Conservation (phyloP, 2,797 vertebrate species). For the Hapalemur alaotrensis region DNA sequence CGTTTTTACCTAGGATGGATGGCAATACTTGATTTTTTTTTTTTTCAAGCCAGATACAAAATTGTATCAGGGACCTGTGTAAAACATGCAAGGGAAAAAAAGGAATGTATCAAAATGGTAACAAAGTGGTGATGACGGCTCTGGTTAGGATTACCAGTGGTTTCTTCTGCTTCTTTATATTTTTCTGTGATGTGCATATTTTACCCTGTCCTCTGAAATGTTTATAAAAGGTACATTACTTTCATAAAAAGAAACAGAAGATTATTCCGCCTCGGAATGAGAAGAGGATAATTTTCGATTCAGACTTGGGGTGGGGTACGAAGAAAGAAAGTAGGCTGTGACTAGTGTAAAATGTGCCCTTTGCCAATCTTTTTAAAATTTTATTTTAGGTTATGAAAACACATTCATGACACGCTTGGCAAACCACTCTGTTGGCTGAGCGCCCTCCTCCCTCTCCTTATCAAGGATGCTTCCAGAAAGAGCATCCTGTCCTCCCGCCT, state of each 20-base stretch:
- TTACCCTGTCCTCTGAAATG: background rate
- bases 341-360: background rate
- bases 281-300: background rate
- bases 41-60: background rate
- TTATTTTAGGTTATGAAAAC: background rate
- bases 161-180: background rate
- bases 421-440: background rate
- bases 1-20: background rate
- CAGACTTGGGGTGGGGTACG: background rate
- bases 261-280: background rate
- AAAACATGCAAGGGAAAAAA: background rate
- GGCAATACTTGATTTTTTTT: background rate
- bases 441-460: background rate
- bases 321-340: background rate
- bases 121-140: background rate
- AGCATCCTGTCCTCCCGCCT: background rate
- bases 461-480: background rate
- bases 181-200: background rate
- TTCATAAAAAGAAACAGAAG: background rate
- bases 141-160: background rate
- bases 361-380: background rate
- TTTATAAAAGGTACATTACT: background rate
- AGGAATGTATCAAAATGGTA: background rate
- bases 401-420: background rate
- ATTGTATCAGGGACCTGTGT: background rate